Conservation (phyloP, 64 coral and sea anemone species). For the Pocillopora verrucosa region DNA sequence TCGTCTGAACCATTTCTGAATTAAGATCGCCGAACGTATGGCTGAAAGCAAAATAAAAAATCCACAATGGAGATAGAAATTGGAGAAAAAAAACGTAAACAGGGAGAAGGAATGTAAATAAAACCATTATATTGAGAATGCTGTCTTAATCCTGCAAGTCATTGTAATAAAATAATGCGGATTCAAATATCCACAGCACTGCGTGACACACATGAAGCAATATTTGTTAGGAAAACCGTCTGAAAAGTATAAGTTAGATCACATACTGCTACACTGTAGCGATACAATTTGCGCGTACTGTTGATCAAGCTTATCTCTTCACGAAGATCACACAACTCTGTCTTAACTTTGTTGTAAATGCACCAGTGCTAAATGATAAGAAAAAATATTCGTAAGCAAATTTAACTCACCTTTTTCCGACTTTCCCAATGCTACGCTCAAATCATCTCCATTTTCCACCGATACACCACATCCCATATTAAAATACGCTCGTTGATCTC, state of each 20-base stretch:
- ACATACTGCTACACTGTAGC: too few relatives aligned
- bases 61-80: neutral
- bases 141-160: neutral
- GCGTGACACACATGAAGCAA: neutral
- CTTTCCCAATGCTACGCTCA: conserved; percentile 28
- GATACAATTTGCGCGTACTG: neutral
- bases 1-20: conserved; percentile 94
- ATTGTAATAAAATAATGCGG: neutral
- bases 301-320: neutral
- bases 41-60: conserved; percentile 49
- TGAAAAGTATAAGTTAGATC: too few relatives aligned
- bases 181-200: neutral
- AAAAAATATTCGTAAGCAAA: neutral
- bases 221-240: too few relatives aligned
- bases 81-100: neutral
- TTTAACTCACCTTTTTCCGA: conserved; percentile 68
- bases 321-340: neutral
- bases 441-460: conserved; percentile 54
- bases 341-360: conserved; percentile 13
- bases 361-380: neutral
- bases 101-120: conserved; percentile 9
- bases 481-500: neutral
- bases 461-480: conserved; percentile 79
- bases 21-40: conserved; percentile 85
- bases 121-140: neutral